These are phyloP conservation scores for Solenopsis fugax DNA, from an alignment of 1,140 invertebrate genomes.

Conservation along the genomic window DNA sequence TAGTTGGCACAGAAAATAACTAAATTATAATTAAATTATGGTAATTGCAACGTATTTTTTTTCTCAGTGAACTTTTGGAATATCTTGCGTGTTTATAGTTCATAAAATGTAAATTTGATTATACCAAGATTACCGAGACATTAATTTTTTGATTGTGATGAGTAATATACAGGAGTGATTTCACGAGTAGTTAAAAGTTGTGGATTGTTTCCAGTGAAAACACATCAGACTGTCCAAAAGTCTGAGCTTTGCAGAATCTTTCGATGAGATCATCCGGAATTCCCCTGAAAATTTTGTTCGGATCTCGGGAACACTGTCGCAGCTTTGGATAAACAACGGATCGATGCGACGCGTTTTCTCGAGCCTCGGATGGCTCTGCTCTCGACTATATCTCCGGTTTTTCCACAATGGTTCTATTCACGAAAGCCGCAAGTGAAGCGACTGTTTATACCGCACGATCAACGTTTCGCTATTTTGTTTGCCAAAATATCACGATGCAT, in stretches of 20 bases:
- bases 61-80: too few species aligned
- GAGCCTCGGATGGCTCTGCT: conserved; percentile 4
- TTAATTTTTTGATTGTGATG: background rate
- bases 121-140: background rate
- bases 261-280: conserved; percentile 23
- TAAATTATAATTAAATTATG: too few species aligned
- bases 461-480: conserved; percentile 49
- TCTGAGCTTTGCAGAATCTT: conserved; percentile 7
- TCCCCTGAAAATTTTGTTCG: conserved; percentile 26
- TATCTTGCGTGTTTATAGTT: background rate
- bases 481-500: conserved; percentile 39
- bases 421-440: conserved; percentile 41
- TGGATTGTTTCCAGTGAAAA: conserved; percentile 16
- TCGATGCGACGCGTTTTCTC: conserved; percentile 36
- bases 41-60: too few species aligned
- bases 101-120: background rate
- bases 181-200: background rate
- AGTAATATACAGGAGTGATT: background rate
- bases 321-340: conserved; percentile 55
- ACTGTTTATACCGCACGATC: conserved; percentile 39
- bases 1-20: too few species aligned
- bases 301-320: background rate
- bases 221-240: conserved; percentile 30
- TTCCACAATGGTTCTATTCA: conserved; percentile 42
- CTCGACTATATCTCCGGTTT: conserved; percentile 29